Conservation (phyloP, 2,797 vertebrate species). For the Micromesistius poutassou region DNA sequence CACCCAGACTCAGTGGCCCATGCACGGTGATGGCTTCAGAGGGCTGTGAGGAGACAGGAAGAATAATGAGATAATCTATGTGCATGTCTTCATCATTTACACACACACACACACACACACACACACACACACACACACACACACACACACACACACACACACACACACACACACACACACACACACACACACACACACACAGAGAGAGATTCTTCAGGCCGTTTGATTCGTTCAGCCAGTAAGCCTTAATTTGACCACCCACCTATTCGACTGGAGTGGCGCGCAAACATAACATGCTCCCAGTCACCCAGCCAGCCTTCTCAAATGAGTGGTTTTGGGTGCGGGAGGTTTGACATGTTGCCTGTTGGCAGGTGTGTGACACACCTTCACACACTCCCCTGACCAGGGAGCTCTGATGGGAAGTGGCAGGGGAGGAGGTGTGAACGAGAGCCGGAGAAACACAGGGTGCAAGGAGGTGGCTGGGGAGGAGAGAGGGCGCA, state of each 20-base stretch:
- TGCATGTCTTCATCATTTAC: background rate
- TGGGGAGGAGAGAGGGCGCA: slow-evolving; percentile 21
- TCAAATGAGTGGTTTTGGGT: slow-evolving; percentile 28
- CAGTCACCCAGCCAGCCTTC: slow-evolving; percentile 18
- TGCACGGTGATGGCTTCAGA: background rate
- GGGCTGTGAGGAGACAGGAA: background rate
- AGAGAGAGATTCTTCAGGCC: slow-evolving; percentile 20
- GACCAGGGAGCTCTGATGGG: slow-evolving; percentile 52
- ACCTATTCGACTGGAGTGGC: slow-evolving; percentile 12
- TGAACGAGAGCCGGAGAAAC: slow-evolving; percentile 31
- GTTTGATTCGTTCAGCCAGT: slow-evolving; percentile 28
- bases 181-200: background rate
- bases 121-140: slow-evolving; percentile 2
- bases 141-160: background rate
- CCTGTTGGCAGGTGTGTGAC: slow-evolving; percentile 56
- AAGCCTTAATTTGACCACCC: slow-evolving; percentile 36
- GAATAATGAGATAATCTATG: background rate
- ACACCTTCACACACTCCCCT: slow-evolving; percentile 43
- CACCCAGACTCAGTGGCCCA: slow-evolving; percentile 3
- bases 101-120: background rate
- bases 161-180: background rate
- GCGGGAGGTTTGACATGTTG: slow-evolving; percentile 35
- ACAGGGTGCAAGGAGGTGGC: slow-evolving; percentile 20
- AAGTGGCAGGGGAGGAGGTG: slow-evolving; percentile 52
- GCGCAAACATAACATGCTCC: background rate